A percentile compares a stretch with the other conserved stretches of the same genome.
phyloP scores from a whole-genome alignment of 92 coral and sea anemone species.

The Zoanthus sociatus region DNA sequence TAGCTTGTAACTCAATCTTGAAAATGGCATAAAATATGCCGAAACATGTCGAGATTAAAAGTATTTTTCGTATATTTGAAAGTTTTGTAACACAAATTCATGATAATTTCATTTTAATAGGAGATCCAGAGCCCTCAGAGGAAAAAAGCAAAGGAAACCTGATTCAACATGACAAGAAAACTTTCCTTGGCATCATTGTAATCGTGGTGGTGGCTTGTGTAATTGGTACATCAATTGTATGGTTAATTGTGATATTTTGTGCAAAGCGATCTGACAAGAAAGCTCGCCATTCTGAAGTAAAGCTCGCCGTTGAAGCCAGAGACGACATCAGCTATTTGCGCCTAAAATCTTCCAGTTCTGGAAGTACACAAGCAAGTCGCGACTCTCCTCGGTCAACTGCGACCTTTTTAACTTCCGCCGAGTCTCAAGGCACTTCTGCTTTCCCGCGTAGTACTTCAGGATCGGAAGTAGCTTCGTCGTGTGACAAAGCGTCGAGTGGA shows the following conservation, averaged over 20 bases:
- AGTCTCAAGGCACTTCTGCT: constrained; percentile 78
- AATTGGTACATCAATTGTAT: constrained; percentile 84
- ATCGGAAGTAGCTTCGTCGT: constrained; percentile 72
- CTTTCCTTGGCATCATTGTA: constrained; percentile 85
- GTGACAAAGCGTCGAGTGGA: constrained; percentile 75
- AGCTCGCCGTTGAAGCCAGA: constrained; percentile 16
- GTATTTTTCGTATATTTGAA: too few relatives aligned
- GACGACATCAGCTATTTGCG: constrained; percentile 63
- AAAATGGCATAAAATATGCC: too few relatives aligned
- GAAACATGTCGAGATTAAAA: too few relatives aligned
- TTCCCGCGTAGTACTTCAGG: constrained; percentile 66
- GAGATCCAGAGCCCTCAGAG: neutral
- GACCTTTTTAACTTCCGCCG: constrained; percentile 80
- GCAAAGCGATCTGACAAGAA: constrained; percentile 59
- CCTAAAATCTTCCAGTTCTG: constrained; percentile 81
- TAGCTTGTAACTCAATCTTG: too few relatives aligned
- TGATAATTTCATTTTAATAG: neutral
- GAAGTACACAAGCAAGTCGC: constrained; percentile 85
- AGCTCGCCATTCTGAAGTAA: constrained; percentile 1
- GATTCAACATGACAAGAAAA: constrained; percentile 82
- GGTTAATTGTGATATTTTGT: constrained; percentile 83
- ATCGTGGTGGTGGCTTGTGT: constrained; percentile 82
- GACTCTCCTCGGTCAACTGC: constrained; percentile 93
- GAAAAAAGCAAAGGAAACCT: constrained; percentile 40
- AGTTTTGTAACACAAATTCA: too few relatives aligned